Base-by-base conservation (phyloP, 92 coral and sea anemone genomes). In the Pocillopora meandrina region DNA sequence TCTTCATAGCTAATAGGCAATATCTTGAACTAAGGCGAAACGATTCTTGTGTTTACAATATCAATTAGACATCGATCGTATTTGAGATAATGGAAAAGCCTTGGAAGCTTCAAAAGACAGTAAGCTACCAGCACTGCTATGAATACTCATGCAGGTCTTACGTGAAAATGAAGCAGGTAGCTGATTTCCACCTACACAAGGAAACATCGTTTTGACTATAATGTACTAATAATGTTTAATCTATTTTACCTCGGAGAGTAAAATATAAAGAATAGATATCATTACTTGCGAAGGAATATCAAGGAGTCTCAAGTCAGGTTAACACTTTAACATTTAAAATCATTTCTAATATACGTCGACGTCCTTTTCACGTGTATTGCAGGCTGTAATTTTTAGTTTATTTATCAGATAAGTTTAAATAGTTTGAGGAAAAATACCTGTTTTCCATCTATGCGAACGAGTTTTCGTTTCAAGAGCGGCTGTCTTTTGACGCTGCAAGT, bases 361-460 rank as follows among this genome's bases (percentile, higher is more conserved):
- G 52, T 42, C 52, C 52, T 42, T 42, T 42, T 42, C 52, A 70
- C 56, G 8, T 70, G 9, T 16, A 34, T 70, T 49, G 13, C 18
- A 8, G 21, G 12, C n/a, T 34, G 42, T 3, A 19, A 47, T 69
- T n/a, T 12, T 11, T 31, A 23, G 3, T 34, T 15, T 70, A 16
- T 18, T 36, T 3, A 14, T 69, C 10, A 35, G 20, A 5, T 7
- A 35, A 34, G 17, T 65, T 1, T 19, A 60, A 8, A 65, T 42
- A 23, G 9, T 3, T 56, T 17, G 5, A 69, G 9, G 11, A 20
- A 69, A 31, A 58, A 23, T 80, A 81, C 85, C 85, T 81, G 47
- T 59, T 81, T 81, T 59, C 77, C 85, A 70, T 71, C 69, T 26
- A 70, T 55, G 65, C 77, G 85, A 19, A 71, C n/a, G 31, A 81